Evolutionary conservation across 2,113 vertebrate genomes (phyloP).

Genomic region (Rhynchopsitta pachyrhyncha): DNA sequence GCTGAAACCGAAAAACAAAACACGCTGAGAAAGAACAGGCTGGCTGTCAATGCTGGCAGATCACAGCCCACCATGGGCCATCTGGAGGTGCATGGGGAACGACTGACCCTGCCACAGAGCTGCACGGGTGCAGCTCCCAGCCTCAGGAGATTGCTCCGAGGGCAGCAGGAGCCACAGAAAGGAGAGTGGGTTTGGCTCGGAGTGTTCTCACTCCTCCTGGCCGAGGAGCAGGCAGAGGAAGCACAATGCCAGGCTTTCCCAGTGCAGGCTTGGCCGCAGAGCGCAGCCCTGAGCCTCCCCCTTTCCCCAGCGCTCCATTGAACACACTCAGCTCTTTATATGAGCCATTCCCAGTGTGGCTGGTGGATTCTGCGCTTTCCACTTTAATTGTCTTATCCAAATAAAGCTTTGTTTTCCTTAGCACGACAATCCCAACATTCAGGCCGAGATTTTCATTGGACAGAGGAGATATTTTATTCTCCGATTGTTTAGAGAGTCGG

Average conservation of each 20-base stretch:
- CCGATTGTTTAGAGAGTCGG: constrained; percentile 43
- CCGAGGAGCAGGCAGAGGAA: background rate
- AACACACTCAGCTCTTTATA: constrained; percentile 44
- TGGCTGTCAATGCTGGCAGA: background rate
- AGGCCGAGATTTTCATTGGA: constrained; percentile 41
- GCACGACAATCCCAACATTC: constrained; percentile 63
- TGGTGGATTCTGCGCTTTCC: constrained; percentile 43
- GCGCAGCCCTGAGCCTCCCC: constrained; percentile 11
- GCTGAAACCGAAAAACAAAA: background rate
- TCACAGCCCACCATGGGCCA: fast-evolving
- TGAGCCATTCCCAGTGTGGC: constrained; percentile 51
- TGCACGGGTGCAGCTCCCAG: fast-evolving
- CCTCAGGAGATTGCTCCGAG: background rate
- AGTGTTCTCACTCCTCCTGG: background rate
- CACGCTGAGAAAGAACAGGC: background rate
- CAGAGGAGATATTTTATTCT: constrained; percentile 61
- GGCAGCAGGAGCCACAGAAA: background rate
- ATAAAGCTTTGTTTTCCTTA: constrained; percentile 70
- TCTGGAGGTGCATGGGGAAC: background rate
- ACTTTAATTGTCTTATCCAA: constrained; percentile 65
- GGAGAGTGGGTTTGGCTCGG: background rate
- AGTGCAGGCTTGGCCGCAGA: background rate
- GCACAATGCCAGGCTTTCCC: constrained; percentile 22
- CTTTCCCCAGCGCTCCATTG: constrained; percentile 22
- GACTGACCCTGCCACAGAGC: background rate